Evolutionary conservation across 2,797 vertebrate species (phyloP).

Genomic region (Scolopax rusticola): DNA sequence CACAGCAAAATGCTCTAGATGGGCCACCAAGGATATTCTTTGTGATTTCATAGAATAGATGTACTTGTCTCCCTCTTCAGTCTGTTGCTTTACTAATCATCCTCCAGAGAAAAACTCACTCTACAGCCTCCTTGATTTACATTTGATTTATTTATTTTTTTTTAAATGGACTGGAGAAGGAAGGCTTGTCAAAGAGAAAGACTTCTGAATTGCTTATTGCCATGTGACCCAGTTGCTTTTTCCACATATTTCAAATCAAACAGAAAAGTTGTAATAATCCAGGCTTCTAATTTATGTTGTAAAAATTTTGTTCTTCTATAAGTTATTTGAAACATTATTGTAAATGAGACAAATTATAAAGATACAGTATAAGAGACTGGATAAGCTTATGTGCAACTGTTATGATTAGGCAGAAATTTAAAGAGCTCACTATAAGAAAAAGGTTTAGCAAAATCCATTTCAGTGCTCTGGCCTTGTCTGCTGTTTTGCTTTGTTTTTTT

Average conservation of each 20-base stretch:
- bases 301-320: not conserved
- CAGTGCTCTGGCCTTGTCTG: not conserved
- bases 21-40: not conserved
- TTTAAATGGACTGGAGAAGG: not conserved
- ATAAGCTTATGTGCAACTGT: not conserved
- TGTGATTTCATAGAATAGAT: not conserved
- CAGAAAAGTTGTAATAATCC: not conserved
- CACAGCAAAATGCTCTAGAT: not conserved
- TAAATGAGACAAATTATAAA: not conserved
- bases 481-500: not conserved
- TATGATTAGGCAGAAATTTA: not conserved
- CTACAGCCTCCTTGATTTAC: not conserved
- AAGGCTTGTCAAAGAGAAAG: not conserved
- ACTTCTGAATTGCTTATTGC: not conserved
- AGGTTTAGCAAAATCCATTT: not conserved
- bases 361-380: fast-evolving
- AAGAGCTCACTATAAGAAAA: not conserved
- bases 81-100: not conserved
- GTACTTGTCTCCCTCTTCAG: not conserved
- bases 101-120: not conserved
- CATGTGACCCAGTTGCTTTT: not conserved
- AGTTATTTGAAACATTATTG: not conserved
- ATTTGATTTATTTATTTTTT: not conserved
- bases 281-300: not conserved
- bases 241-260: not conserved